These are phyloP conservation scores for Aegypius monachus DNA, from an alignment of 2,113 vertebrate genomes.

Conservation along the genomic window DNA sequence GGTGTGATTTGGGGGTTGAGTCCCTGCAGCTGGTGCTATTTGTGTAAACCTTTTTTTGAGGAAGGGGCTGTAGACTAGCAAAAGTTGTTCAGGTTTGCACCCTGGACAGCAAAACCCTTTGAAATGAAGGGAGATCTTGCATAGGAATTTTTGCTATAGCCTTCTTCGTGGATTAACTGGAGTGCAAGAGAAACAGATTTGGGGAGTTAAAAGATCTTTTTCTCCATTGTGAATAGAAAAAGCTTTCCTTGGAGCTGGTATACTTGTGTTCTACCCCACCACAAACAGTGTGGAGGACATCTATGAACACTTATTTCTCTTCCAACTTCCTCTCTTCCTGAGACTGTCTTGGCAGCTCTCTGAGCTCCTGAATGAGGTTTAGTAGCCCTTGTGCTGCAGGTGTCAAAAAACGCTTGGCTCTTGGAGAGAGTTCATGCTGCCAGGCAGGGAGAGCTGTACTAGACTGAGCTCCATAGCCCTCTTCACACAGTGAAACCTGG, in stretches of 20 bases:
- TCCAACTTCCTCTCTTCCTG: neutral
- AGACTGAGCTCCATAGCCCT: neutral
- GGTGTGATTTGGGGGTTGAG: neutral
- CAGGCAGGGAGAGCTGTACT: neutral
- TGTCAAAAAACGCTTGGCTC: neutral
- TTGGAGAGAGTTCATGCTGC: neutral
- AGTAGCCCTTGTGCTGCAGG: neutral
- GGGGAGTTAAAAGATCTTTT: neutral
- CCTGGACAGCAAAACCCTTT: neutral
- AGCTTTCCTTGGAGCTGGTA: neutral
- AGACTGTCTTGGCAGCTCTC: neutral
- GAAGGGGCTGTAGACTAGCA: neutral
- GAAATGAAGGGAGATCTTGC: neutral
- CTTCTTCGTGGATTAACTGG: neutral
- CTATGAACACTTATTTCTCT: neutral
- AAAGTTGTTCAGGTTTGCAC: neutral
- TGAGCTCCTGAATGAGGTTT: neutral
- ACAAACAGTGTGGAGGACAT: fast-evolving
- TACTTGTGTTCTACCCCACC: neutral
- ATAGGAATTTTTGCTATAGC: neutral
- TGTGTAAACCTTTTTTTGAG: neutral
- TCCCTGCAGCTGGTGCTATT: neutral
- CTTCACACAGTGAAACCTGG: neutral
- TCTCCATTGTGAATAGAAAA: neutral
- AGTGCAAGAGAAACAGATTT: neutral